Evolutionary conservation across 2,113 vertebrate species (phyloP).

Genomic region (Actenoides hombroni): DNA sequence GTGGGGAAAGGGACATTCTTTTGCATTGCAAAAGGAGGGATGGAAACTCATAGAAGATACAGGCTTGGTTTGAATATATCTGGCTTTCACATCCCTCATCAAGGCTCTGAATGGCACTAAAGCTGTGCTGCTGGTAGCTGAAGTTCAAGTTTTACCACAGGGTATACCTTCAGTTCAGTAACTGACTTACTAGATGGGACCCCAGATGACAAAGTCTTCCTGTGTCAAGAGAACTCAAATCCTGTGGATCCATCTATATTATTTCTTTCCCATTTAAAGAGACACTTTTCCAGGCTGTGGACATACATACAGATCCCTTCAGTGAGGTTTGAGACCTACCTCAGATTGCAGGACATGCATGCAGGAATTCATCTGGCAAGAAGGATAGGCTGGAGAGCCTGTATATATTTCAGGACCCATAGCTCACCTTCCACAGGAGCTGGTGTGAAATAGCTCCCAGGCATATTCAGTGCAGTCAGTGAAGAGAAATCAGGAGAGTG

Average conservation of each 20-base stretch:
- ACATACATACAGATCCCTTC: neutral
- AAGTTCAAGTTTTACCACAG: neutral
- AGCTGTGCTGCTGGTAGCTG: neutral
- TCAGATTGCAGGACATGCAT: neutral
- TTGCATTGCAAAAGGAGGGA: neutral
- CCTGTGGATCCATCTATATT: neutral
- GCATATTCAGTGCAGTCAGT: neutral
- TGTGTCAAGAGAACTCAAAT: fast-evolving
- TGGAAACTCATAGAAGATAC: neutral
- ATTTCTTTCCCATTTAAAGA: neutral
- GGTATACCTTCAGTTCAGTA: neutral
- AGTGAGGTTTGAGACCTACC: neutral
- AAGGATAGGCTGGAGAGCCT: neutral
- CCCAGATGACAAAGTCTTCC: neutral
- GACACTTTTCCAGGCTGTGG: neutral
- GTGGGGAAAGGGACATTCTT: neutral
- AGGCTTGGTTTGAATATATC: neutral
- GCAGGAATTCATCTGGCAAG: neutral
- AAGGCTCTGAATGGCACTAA: neutral
- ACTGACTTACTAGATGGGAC: neutral
- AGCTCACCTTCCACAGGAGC: neutral
- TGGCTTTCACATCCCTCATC: neutral
- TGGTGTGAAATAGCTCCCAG: neutral
- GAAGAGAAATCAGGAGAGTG: neutral
- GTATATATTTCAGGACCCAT: neutral